Conservation (phyloP, 2,797 vertebrate species). For the Australoheros facetus region DNA sequence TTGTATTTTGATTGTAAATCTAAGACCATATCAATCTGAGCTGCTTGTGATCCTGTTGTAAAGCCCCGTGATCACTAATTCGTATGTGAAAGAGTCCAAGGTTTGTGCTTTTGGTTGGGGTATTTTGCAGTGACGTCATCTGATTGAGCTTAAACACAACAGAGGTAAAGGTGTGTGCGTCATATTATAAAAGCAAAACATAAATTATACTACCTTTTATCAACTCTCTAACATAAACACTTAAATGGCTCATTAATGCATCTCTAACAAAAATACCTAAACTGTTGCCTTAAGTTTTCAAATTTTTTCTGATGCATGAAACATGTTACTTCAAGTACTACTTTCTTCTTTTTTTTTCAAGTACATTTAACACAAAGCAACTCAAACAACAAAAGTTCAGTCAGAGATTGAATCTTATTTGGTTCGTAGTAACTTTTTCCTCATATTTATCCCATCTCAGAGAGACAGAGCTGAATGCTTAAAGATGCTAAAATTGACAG, state of each 20-base stretch:
- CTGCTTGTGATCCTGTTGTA: constrained; percentile 25
- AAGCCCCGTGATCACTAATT: constrained; percentile 18
- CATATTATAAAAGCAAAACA: constrained; percentile 55
- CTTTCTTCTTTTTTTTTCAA: neutral
- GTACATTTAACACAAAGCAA: neutral
- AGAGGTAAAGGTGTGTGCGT: constrained; percentile 42
- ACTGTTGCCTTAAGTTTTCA: neutral
- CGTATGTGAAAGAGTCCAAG: constrained; percentile 24
- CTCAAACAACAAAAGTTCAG: neutral
- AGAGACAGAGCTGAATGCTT: constrained; percentile 6
- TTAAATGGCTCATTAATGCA: neutral
- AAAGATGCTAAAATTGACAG: neutral
- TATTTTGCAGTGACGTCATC: constrained; percentile 49
- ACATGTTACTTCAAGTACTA: neutral
- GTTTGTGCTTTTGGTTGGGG: constrained; percentile 25
- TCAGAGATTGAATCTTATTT: neutral
- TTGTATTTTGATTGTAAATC: constrained; percentile 32
- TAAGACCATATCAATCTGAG: constrained; percentile 19
- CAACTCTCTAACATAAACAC: neutral
- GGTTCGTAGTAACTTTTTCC: neutral
- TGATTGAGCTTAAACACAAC: constrained; percentile 27
- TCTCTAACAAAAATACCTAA: neutral
- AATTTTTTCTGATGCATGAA: neutral
- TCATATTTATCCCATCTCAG: neutral
- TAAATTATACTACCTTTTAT: constrained; percentile 36